Percentiles rank a stretch among this genome's conserved stretches.
Conservation (phyloP, 2,797 vertebrate species). For the Paratrypauchen microcephalus region DNA sequence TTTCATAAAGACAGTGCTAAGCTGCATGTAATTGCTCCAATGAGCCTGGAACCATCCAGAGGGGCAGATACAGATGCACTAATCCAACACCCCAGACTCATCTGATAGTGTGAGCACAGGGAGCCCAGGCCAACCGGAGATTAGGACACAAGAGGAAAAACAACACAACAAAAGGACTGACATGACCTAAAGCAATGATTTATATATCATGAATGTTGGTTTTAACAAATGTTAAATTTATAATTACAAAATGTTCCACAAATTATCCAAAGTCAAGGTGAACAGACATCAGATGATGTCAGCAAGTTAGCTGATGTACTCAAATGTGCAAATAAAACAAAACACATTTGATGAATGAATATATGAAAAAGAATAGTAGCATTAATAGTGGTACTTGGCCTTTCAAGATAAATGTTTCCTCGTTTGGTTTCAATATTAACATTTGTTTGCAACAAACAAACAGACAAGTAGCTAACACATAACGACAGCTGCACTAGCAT, state of each 20-base stretch:
- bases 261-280: too few relatives aligned
- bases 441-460: not conserved
- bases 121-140: conserved; percentile 50
- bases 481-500: not conserved
- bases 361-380: too few relatives aligned
- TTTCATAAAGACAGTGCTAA: conserved; percentile 49
- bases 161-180: conserved; percentile 25
- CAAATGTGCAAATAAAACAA: too few relatives aligned
- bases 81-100: conserved; percentile 56
- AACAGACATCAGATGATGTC: too few relatives aligned
- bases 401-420: too few relatives aligned
- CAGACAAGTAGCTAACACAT: not conserved
- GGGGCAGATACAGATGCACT: conserved; percentile 47
- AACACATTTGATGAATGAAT: too few relatives aligned
- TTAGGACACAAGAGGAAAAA: conserved; percentile 41
- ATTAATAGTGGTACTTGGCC: too few relatives aligned
- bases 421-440: too few relatives aligned
- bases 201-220: too few relatives aligned
- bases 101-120: conserved; percentile 49
- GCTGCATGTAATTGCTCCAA: conserved; percentile 65
- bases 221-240: too few relatives aligned
- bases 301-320: too few relatives aligned
- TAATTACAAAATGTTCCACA: too few relatives aligned
- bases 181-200: not conserved
- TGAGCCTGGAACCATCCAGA: conserved; percentile 58